Base-by-base conservation (phyloP, 1,140 invertebrate genomes). In the Hetaerina americana region DNA sequence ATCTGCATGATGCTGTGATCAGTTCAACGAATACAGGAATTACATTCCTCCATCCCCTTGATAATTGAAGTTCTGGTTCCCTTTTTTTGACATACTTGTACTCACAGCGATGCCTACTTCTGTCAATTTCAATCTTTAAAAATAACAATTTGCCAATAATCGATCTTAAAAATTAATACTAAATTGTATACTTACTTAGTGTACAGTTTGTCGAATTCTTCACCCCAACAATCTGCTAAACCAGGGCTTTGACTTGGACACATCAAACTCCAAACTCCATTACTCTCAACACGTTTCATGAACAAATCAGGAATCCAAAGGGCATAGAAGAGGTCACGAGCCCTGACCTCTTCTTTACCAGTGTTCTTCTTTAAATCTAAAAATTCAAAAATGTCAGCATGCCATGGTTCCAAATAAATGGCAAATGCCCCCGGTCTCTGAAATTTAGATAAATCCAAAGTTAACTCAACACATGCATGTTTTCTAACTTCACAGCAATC, bases 221-320 rank as follows among this genome's bases (percentile, higher is more conserved):
- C 90, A 49, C 97, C 97, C 92, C 93, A 99, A 75, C 89, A 89
- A 76, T 99, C 95, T 10, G 87, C 81, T 8, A 99, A 84, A 0
- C 95, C 95, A 0, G 95, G 96, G 79, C 90, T 93, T 78, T 97
- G 90, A 79, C 94, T 87, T 0, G 97, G 97, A 80, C 97, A 99
- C 96, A 99, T 98, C 18, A 99, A 81, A 66, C 90, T 93, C 97
- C 98, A 99, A 68, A 88, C 84, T 71, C 82, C 88, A 82, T 99
- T 89, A 0, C 85, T 84, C 79, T 97, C 90, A 0, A 99, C 96
- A 68, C 98, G 86, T 80, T 93, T 87, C 98, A 99, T 99, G 79
- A 99, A 99, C 28, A 99, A 83, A 87, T 99, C 97, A 5, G 97
- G 96, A 75, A 99, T 95, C 98, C 98, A 99, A 10, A 99, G 79